Evolutionary conservation across 2,113 vertebrate genomes (phyloP), one percentile per base, ranked within the genome.

Genomic region (Hylia prasina): DNA sequence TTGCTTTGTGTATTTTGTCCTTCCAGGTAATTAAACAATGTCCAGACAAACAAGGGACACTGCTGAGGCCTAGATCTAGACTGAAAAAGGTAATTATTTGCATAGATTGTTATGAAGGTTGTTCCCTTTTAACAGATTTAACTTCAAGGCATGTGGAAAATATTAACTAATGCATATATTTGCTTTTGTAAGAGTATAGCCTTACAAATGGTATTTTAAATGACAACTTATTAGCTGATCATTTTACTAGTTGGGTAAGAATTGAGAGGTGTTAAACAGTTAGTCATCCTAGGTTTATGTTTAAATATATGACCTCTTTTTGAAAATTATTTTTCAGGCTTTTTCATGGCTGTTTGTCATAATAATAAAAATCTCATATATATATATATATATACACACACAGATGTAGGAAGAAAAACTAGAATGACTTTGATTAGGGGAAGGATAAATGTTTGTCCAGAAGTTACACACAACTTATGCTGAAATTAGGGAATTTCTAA

Each of bases 401-500:
- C 7, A 61, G 5, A 56, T 53, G 14, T 7, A 51, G 21, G 28
- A 86, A 51, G 83, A 75, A 91, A 92, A 77, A 11, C 7, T 42
- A 37, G 9, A 69, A 33, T 27, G 1, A 44, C 3, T 60, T 76
- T 77, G 10, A 45, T 0, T 51, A 10, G 20, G 4, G 9, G 7
- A 69, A 66, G 30, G 23, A 87, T 7, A 75, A 78, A 35, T 68
- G 3, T 3, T 75, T 71, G 28, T 6, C 16, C 19, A 68, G 65
- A 78, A 91, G 14, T 78, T n/a, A 19, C 7, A n/a, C 8, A 20
- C 10, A 91, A 17, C 14, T 50, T 83, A 15, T 15, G 61, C 40
- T 73, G 42, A 84, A 83, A 83, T 63, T 22, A 69, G 21, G 10
- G 66, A 70, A 73, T 42, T 83, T 48, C 17, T 3, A 45, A 20